These are phyloP conservation scores for Rhyacophila brunnea DNA, from an alignment of 1,140 invertebrate genomes.

Conservation along the genomic window DNA sequence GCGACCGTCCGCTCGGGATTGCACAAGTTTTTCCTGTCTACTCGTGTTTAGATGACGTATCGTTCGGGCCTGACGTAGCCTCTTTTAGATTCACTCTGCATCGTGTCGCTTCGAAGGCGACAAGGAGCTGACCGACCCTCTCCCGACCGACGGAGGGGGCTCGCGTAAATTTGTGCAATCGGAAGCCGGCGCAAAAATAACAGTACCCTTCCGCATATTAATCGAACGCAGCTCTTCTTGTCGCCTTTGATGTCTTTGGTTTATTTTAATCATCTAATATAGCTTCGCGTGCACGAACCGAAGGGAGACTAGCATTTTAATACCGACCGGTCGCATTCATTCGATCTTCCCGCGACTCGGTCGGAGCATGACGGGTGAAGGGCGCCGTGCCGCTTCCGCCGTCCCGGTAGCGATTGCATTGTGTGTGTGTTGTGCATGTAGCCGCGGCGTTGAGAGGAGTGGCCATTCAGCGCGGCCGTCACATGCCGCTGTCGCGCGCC, in stretches of 20 bases:
- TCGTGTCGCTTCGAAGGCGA: conserved; percentile 30
- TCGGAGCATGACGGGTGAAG: conserved; percentile 34
- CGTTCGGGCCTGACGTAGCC: conserved; percentile 33
- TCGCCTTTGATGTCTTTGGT: conserved; percentile 33
- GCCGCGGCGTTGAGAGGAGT: conserved; percentile 69
- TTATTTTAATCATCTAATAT: conserved; percentile 36
- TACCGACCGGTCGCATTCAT: conserved; percentile 27
- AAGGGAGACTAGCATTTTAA: conserved; percentile 36
- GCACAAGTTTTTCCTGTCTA: conserved; percentile 36
- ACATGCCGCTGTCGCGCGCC: conserved; percentile 52
- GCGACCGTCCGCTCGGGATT: conserved; percentile 30
- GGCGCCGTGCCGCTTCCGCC: conserved; percentile 32
- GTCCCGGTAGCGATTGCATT: conserved; percentile 42
- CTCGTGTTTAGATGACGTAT: conserved; percentile 22
- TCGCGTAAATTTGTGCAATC: no score
- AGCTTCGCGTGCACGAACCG: conserved; percentile 36
- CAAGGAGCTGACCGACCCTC: conserved; percentile 4
- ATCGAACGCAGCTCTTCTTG: conserved; percentile 11
- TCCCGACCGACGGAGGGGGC: no score
- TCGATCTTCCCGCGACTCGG: conserved; percentile 19
- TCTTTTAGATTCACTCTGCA: conserved; percentile 34
- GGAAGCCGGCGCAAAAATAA: neutral
- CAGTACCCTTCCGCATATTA: neutral
- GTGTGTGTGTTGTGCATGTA: conserved; percentile 49
- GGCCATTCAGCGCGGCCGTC: conserved; percentile 66